phyloP scores from a whole-genome alignment of 2,888 invertebrate genomes.

The Oxytorus armatus region DNA sequence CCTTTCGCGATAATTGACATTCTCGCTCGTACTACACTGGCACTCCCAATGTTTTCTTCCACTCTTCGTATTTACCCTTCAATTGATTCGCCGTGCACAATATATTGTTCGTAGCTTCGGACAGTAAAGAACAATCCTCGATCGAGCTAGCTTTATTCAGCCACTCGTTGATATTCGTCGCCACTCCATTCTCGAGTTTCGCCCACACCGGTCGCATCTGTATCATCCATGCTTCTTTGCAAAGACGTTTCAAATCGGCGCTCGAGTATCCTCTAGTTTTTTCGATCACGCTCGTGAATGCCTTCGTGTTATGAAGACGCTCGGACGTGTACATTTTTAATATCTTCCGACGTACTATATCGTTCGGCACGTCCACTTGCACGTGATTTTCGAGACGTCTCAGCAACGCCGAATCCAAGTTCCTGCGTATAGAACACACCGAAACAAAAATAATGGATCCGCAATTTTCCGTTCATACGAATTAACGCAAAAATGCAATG shows the following conservation, averaged over 20 bases:
- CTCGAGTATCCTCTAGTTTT: conserved; percentile 93
- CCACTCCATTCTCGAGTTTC: conserved; percentile 81
- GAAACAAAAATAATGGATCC: no score
- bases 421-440: conserved; percentile 87
- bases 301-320: conserved; percentile 84
- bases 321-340: conserved; percentile 87
- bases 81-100: conserved; percentile 87
- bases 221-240: conserved; percentile 95
- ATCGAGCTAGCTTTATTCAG: conserved; percentile 47
- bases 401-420: conserved; percentile 94
- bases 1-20: background rate
- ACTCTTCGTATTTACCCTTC: conserved; percentile 87
- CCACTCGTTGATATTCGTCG: conserved; percentile 21
- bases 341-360: conserved; percentile 88
- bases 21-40: conserved; percentile 21
- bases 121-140: conserved; percentile 74
- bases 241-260: conserved; percentile 93
- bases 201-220: conserved; percentile 89
- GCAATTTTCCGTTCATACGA: no score
- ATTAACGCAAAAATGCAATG: no score
- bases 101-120: conserved; percentile 86
- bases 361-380: conserved; percentile 91
- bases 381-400: conserved; percentile 95
- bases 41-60: conserved; percentile 87
- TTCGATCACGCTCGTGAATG: conserved; percentile 85